phyloP scores from a whole-genome alignment of 1,140 invertebrate genomes.

The Caenorhabditis brenneri region DNA sequence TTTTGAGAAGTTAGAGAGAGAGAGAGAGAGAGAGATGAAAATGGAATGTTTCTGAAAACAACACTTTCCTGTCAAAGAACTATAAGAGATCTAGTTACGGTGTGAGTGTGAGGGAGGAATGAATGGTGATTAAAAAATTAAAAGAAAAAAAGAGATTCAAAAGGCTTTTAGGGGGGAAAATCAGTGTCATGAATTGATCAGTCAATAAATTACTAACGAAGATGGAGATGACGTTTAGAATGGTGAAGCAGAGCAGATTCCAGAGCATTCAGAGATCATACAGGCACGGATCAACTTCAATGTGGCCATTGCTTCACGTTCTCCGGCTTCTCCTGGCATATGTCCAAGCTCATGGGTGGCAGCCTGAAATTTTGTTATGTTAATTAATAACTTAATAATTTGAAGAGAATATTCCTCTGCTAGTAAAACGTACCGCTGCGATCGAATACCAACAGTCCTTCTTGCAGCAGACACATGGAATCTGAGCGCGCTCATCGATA shows the following conservation, averaged over 20 bases:
- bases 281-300: constrained; percentile 67
- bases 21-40: too few species aligned
- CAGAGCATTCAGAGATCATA: constrained; percentile 66
- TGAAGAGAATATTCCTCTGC: too few species aligned
- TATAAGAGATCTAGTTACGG: background rate
- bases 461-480: constrained; percentile 68
- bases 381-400: background rate
- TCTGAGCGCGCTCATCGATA: constrained; percentile 52
- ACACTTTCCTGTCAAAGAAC: background rate
- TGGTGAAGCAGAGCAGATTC: constrained; percentile 54
- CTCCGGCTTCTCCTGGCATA: constrained; percentile 69
- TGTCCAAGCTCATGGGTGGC: constrained; percentile 70
- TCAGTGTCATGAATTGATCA: background rate
- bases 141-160: background rate
- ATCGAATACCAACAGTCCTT: constrained; percentile 70
- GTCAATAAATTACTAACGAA: constrained; percentile 1
- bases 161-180: background rate
- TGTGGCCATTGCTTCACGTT: constrained; percentile 68
- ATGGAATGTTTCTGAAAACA: too few species aligned
- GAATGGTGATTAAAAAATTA: background rate
- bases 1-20: background rate
- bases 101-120: background rate
- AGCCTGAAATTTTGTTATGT: too few species aligned
- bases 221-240: background rate
- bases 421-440: constrained; percentile 59